phyloP scores from a whole-genome alignment of 2,113 vertebrate species.

The Mixornis gularis region DNA sequence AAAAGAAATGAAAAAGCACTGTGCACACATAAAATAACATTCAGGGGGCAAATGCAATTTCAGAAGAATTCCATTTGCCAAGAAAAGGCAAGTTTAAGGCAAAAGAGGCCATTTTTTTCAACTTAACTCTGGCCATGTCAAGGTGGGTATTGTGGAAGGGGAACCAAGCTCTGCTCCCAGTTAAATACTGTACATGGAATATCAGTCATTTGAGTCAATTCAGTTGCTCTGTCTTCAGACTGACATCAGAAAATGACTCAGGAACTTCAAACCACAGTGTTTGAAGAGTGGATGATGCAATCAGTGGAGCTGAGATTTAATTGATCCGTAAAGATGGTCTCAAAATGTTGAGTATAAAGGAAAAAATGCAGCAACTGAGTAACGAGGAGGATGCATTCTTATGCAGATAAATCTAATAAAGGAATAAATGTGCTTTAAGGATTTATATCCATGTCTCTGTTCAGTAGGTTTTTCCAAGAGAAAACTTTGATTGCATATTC shows the following conservation, averaged over 20 bases:
- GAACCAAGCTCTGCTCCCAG: not conserved
- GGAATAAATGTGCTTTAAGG: not conserved
- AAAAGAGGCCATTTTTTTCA: not conserved
- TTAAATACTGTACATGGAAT: not conserved
- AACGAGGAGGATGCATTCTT: not conserved
- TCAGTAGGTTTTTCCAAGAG: not conserved
- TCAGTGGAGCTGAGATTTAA: not conserved
- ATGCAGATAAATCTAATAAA: not conserved
- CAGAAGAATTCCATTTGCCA: not conserved
- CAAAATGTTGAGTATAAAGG: not conserved
- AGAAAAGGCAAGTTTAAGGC: not conserved
- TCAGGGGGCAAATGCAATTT: not conserved
- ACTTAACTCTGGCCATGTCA: not conserved
- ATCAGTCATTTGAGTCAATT: not conserved
- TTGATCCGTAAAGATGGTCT: fast-evolving
- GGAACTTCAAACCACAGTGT: not conserved
- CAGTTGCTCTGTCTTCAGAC: not conserved
- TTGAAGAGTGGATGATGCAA: not conserved
- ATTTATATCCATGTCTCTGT: not conserved
- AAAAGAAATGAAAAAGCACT: not conserved
- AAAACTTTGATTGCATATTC: not conserved
- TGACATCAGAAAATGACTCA: not conserved
- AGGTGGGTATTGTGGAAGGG: fast-evolving
- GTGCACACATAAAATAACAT: not conserved
- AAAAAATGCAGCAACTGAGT: not conserved